Evolutionary conservation across 2,113 vertebrate genomes (phyloP).

Genomic region (Oophaga pumilio): DNA sequence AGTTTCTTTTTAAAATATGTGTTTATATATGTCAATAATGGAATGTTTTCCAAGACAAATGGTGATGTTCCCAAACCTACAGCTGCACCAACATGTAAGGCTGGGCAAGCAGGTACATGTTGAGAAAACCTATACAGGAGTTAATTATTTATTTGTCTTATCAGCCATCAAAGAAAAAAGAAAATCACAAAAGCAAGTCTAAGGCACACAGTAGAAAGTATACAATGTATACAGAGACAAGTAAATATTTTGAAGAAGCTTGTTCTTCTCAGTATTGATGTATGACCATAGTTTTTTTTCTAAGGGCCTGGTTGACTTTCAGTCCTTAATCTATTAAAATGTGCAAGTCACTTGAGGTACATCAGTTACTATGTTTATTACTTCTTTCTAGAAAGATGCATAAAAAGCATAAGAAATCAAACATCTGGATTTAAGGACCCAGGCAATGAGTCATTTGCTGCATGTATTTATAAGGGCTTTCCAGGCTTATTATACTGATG

Average conservation of each 20-base stretch:
- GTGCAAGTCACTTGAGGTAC: neutral
- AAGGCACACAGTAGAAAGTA: neutral
- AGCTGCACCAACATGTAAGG: conserved; percentile 57
- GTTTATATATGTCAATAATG: conserved; percentile 57
- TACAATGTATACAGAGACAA: conserved; percentile 36
- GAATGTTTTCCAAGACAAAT: conserved; percentile 58
- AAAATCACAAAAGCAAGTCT: conserved; percentile 48
- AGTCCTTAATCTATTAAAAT: neutral
- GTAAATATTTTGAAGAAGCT: neutral
- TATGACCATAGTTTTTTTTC: neutral
- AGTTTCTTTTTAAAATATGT: conserved; percentile 28
- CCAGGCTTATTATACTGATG: no score
- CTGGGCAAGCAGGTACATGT: conserved; percentile 6
- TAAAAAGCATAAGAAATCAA: neutral
- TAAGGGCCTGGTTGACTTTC: neutral
- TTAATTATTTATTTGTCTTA: conserved; percentile 49
- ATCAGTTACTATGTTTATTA: neutral
- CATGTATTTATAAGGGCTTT: no score
- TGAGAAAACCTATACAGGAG: neutral
- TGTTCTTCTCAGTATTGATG: neutral
- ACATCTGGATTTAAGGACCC: neutral
- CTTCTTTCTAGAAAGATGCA: neutral
- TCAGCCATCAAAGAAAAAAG: conserved; percentile 12
- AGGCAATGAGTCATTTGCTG: neutral
- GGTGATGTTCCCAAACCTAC: conserved; percentile 43